phyloP scores from a whole-genome alignment of 2,888 invertebrate species.

The Spodoptera picta region DNA sequence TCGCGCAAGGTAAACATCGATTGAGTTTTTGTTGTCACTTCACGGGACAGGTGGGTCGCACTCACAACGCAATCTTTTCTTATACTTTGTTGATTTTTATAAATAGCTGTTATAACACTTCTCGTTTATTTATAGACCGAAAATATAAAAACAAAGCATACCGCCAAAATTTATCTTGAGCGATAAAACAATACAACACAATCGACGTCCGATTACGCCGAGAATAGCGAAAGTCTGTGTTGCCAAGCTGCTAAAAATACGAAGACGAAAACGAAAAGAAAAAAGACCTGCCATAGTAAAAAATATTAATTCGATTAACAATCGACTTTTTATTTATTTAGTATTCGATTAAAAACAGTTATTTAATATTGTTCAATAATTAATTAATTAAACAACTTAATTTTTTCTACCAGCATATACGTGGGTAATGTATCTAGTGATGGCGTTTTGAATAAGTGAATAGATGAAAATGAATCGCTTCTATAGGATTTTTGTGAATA shows the following conservation, averaged over 20 bases:
- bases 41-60: conserved; percentile 38
- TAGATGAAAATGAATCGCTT: too few relatives aligned
- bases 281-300: neutral
- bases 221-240: conserved; percentile 52
- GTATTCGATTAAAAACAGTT: too few relatives aligned
- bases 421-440: too few relatives aligned
- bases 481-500: too few relatives aligned
- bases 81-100: conserved; percentile 18
- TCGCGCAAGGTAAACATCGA: conserved; percentile 72
- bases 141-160: conserved; percentile 53
- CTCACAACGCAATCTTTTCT: neutral
- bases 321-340: conserved; percentile 17
- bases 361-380: too few relatives aligned
- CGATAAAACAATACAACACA: conserved; percentile 45
- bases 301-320: neutral
- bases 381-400: too few relatives aligned
- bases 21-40: conserved; percentile 66
- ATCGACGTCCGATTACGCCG: conserved; percentile 37
- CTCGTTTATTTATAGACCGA: conserved; percentile 34
- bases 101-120: conserved; percentile 11
- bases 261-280: conserved; percentile 1
- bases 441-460: too few relatives aligned
- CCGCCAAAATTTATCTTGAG: conserved; percentile 59
- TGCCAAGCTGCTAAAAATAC: conserved; percentile 35
- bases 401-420: too few relatives aligned